Evolutionary conservation across 2,797 vertebrate genomes (phyloP).

Genomic region (Microctenopoma steveboyesi): DNA sequence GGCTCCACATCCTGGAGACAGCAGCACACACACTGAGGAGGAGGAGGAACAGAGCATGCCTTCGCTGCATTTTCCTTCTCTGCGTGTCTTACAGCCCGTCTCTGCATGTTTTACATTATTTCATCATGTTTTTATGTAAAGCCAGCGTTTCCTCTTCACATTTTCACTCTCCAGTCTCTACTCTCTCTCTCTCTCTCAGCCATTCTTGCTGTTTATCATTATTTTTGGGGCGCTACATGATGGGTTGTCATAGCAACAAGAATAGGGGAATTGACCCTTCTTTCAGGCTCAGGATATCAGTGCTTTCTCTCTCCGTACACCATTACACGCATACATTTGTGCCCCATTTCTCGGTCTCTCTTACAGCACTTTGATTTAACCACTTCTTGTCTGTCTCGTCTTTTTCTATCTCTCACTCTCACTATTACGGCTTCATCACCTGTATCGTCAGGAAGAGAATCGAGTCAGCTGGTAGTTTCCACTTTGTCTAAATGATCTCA

Average conservation of each 20-base stretch:
- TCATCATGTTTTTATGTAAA: constrained; percentile 12
- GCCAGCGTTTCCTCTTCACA: constrained; percentile 2
- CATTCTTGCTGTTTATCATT: constrained; percentile 42
- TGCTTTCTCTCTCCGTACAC: constrained; percentile 12
- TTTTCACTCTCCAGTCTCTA: constrained; percentile 9
- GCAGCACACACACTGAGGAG: constrained; percentile 18
- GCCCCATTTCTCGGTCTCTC: not conserved
- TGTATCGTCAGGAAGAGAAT: constrained; percentile 12
- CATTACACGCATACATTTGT: constrained; percentile 9
- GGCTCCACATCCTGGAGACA: constrained; percentile 45
- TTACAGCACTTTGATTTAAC: not conserved
- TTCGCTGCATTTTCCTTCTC: not conserved
- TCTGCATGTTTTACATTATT: not conserved
- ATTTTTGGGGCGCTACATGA: constrained; percentile 57
- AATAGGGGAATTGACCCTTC: constrained; percentile 58
- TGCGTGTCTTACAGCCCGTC: not conserved
- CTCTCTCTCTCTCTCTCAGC: not conserved
- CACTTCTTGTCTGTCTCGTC: not conserved
- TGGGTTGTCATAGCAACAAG: constrained; percentile 75
- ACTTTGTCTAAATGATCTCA: constrained; percentile 17
- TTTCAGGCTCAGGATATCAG: constrained; percentile 45
- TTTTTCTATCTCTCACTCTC: not conserved
- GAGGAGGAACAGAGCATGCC: not conserved
- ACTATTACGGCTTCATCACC: not conserved
- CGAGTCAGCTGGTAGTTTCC: constrained; percentile 8